These are phyloP conservation scores for Drosophila guanche DNA, from an alignment of 1,140 invertebrate genomes.

Conservation along the genomic window DNA sequence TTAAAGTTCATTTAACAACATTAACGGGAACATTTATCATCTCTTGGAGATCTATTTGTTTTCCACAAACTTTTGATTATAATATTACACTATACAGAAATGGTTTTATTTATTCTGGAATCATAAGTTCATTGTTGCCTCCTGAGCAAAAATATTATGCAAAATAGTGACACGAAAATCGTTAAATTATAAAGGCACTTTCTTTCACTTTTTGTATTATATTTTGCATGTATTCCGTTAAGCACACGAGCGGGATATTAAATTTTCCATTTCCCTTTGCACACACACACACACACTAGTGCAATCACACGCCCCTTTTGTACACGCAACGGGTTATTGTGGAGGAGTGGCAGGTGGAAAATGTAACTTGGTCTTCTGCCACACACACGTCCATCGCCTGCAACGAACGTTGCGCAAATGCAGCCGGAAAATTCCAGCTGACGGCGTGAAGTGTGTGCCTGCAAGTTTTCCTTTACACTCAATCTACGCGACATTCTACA, in stretches of 20 bases:
- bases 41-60: too few relatives aligned
- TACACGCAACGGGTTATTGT: constrained; percentile 32
- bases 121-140: not conserved
- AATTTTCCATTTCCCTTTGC: constrained; percentile 23
- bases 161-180: constrained; percentile 11
- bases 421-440: constrained; percentile 60
- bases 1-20: too few relatives aligned
- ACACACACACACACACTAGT: constrained; percentile 21
- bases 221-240: constrained; percentile 22
- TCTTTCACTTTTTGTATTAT: constrained; percentile 20
- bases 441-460: constrained; percentile 35
- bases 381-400: constrained; percentile 60
- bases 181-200: constrained; percentile 46
- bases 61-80: too few relatives aligned
- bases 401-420: constrained; percentile 71
- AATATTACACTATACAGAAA: not conserved
- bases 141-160: constrained; percentile 10
- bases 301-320: constrained; percentile 51
- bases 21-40: too few relatives aligned
- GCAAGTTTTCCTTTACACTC: constrained; percentile 22
- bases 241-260: constrained; percentile 20
- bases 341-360: constrained; percentile 21
- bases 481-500: constrained; percentile 26
- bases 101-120: constrained; percentile 1
- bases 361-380: constrained; percentile 31